These are phyloP conservation scores for Aradophagus sp. DNA, from an alignment of 1,140 invertebrate genomes.

Conservation along the genomic window DNA sequence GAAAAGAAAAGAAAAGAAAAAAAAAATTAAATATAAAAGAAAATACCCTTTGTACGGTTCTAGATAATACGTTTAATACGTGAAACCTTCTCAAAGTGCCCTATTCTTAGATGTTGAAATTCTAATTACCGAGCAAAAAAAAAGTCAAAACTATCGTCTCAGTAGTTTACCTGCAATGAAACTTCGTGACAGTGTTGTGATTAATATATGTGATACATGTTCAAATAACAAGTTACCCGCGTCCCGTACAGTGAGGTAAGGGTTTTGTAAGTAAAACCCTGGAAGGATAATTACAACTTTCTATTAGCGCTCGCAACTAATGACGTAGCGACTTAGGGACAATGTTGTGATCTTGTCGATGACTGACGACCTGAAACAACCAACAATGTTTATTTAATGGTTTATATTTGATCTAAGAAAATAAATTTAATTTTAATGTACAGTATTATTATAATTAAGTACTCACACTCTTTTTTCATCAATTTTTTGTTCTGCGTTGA, in stretches of 20 bases:
- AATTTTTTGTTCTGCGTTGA: too few relatives aligned
- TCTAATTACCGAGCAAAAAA: slow-evolving; percentile 49
- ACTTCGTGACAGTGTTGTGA: slow-evolving; percentile 72
- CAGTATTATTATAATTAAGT: slow-evolving; percentile 39
- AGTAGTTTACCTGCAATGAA: slow-evolving; percentile 64
- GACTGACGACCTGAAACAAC: too few relatives aligned
- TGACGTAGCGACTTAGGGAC: slow-evolving; percentile 14
- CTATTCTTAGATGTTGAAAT: slow-evolving; percentile 69
- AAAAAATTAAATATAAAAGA: background rate
- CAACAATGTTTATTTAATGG: too few relatives aligned
- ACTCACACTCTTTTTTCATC: too few relatives aligned
- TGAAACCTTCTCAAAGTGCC: slow-evolving; percentile 67
- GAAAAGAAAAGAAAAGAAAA: too few relatives aligned
- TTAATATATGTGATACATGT: slow-evolving; percentile 73
- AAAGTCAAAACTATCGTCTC: slow-evolving; percentile 50
- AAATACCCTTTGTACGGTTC: slow-evolving; percentile 47
- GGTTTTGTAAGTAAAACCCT: too few relatives aligned
- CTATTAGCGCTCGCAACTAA: slow-evolving; percentile 21
- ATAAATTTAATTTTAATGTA: slow-evolving; percentile 8
- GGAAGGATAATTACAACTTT: too few relatives aligned
- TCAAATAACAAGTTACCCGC: slow-evolving; percentile 49
- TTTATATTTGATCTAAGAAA: too few relatives aligned
- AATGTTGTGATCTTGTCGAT: slow-evolving; percentile 44
- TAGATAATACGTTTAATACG: slow-evolving; percentile 42
- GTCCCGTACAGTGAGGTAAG: too few relatives aligned